A percentile compares a stretch with the other conserved stretches of the same genome.
Conservation (phyloP, 2,113 vertebrate genomes). For the Tonatia bakeri region DNA sequence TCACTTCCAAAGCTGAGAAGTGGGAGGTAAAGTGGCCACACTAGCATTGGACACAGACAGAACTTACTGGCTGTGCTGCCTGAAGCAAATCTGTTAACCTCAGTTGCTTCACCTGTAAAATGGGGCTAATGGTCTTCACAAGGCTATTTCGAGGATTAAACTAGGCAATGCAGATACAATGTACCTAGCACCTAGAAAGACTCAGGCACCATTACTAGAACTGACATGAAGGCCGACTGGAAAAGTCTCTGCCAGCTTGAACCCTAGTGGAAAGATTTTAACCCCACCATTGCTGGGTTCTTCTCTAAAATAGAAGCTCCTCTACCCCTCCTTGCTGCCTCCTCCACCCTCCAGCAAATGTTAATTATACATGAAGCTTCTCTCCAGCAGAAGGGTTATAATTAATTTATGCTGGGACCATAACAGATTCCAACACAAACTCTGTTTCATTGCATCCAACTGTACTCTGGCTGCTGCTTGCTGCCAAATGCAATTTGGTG, state of each 20-base stretch:
- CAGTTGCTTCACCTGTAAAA: background rate
- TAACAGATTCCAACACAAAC: constrained; percentile 78
- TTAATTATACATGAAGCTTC: constrained; percentile 81
- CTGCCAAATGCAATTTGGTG: constrained; percentile 63
- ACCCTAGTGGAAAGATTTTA: background rate
- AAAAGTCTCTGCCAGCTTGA: background rate
- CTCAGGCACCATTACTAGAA: background rate
- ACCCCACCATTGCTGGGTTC: background rate
- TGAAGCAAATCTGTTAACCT: background rate
- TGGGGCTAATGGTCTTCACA: too few relatives aligned
- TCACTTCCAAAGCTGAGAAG: background rate
- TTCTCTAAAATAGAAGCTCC: background rate
- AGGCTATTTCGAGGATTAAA: background rate
- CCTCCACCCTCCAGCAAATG: constrained; percentile 41
- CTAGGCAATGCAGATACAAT: fast-evolving
- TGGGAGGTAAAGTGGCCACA: too few relatives aligned
- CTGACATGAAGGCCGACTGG: fast-evolving
- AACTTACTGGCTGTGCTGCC: fast-evolving
- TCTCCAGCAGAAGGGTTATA: constrained; percentile 79
- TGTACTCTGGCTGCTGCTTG: constrained; percentile 54
- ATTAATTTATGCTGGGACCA: constrained; percentile 81
- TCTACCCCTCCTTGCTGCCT: constrained; percentile 28
- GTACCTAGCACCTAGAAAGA: too few relatives aligned
- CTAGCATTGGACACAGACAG: fast-evolving
- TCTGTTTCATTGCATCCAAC: constrained; percentile 75